Base-by-base conservation (phyloP, 2,113 vertebrate species). In the Lethenteron reissneri region DNA sequence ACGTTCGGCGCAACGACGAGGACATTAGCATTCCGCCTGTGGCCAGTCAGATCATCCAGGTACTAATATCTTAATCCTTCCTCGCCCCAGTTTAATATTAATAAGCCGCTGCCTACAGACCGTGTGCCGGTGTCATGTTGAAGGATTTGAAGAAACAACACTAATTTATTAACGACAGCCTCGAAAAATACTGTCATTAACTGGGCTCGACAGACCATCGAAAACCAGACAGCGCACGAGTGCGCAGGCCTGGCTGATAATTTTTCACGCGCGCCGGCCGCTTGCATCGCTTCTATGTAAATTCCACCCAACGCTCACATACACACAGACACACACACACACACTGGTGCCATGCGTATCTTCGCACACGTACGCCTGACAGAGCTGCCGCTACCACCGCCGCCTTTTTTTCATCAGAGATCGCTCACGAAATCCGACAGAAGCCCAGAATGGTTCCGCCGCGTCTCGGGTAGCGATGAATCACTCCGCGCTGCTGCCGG, bases 71-170 rank as follows among this genome's bases (percentile, higher is more conserved):
- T 68, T 68, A 25, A 25, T n/a, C 25, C 64, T 68, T 68, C 25
- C n/a, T 68, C 41, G 41, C 25, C 64, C 64, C n/a, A 68, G 64
- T 25, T n/a, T 68, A 68, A 68, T 68, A 68, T 68, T 68, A 68
- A 68, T 68, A 68, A 68, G 64, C 64, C n/a, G n/a, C 64, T 41
- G 41, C 8, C 25, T 68, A n/a, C n/a, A n/a, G 25, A 17, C 64
- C 25, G 64, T 68, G 64, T 68, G 64, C 64, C 64, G n/a, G 25
- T 25, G 64, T 68, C 25, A 68, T 25, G 25, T n/a, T 68, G 64
- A 68, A 68, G 64, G 64, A 68, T 68, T 68, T 68, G n/a, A n/a
- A 68, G 64, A 68, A 68, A 68, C 64, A 68, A 68, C 64, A 68
- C 64, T 68, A 68, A 68, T 68, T 68, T 68, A 25, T 68, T 68